Evolutionary conservation across 2,113 vertebrate species (phyloP), one percentile per base, ranked within the genome.

Genomic region (Cryptoleucopteryx plumbea): DNA sequence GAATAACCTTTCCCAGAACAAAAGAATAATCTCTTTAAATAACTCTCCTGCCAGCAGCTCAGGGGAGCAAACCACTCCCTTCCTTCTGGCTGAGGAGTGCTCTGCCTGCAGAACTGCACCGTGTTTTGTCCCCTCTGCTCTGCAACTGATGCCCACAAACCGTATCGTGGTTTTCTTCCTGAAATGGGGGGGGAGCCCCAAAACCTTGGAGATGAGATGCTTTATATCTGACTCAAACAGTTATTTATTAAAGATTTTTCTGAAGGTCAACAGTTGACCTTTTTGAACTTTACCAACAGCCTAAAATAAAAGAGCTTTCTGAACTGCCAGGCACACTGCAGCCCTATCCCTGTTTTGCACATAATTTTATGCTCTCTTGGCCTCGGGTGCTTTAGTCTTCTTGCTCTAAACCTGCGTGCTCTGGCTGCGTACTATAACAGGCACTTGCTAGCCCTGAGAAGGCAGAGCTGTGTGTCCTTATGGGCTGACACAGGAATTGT

Each of bases 101-200:
- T 55, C 53, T 17, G 32, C 68, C 68, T 8, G 50, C 53, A 38
- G 18, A 26, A 13, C 42, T 7, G 18, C 71, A 8, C 36, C 8
- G 2, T 7, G 16, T 11, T 55, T 7, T 9, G 11, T 32, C 22
- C 40, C 19, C 27, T 25, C 48, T 7, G 43, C 40, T 36, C 68
- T 23, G 48, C 53, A 14, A 6, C 10, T 3, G 34, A 2, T 31
- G 53, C 63, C 40, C 38, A 2, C 25, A 2, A 1, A 21, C 22
- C 5, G 0, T 4, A 55, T 15, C 10, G 1, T 19, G 18, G 15
- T n/a, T 40, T 61, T 36, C 40, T 16, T 66, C 13, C 13, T 6
- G 32, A 29, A 36, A 59, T 1, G 5, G 12, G 34, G 12, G 18
- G 18, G 4, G 13, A 34, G 20, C 58, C 38, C 65, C 2, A 0